Evolutionary conservation across 2,797 vertebrate species (phyloP).

Genomic region (Lepus oiostolus): DNA sequence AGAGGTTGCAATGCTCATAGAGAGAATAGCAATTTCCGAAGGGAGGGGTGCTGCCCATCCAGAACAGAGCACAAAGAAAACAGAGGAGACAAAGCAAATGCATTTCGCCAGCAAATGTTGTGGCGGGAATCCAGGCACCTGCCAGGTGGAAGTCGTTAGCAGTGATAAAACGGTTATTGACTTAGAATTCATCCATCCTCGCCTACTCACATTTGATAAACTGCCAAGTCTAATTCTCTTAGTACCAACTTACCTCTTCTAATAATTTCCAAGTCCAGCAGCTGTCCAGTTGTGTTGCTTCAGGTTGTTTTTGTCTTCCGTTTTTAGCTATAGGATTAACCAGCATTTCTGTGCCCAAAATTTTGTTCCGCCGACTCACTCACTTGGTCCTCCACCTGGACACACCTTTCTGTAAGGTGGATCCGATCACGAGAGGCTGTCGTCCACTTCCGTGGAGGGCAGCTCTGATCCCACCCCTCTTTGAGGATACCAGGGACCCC

Average conservation of each 20-base stretch:
- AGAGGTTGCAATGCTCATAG: background rate
- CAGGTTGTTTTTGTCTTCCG: background rate
- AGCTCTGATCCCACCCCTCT: background rate
- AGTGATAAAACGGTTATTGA: slow-evolving; percentile 58
- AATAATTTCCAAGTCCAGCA: slow-evolving; percentile 45
- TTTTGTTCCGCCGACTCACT: background rate
- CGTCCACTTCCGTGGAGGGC: background rate
- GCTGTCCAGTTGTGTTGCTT: slow-evolving; percentile 29
- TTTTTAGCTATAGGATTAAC: background rate
- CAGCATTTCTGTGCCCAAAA: background rate
- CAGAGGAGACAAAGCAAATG: background rate
- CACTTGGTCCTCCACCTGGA: background rate
- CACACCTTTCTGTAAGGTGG: slow-evolving; percentile 12
- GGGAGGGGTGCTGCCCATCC: background rate
- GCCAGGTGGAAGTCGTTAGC: slow-evolving; percentile 74
- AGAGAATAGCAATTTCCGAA: background rate
- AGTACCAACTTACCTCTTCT: slow-evolving; percentile 60
- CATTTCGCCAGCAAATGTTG: slow-evolving; percentile 3
- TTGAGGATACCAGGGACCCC: background rate
- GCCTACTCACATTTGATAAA: slow-evolving; percentile 55
- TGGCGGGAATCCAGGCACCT: slow-evolving; percentile 70
- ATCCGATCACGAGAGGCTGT: background rate
- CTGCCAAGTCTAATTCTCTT: slow-evolving; percentile 70
- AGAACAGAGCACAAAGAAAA: slow-evolving; percentile 17
- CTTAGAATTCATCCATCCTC: slow-evolving; percentile 59